Percentiles rank a stretch among this genome's conserved stretches.
These are phyloP conservation scores for Emydocephalus ijimae DNA, from an alignment of 2,113 vertebrate species.

Conservation along the genomic window DNA sequence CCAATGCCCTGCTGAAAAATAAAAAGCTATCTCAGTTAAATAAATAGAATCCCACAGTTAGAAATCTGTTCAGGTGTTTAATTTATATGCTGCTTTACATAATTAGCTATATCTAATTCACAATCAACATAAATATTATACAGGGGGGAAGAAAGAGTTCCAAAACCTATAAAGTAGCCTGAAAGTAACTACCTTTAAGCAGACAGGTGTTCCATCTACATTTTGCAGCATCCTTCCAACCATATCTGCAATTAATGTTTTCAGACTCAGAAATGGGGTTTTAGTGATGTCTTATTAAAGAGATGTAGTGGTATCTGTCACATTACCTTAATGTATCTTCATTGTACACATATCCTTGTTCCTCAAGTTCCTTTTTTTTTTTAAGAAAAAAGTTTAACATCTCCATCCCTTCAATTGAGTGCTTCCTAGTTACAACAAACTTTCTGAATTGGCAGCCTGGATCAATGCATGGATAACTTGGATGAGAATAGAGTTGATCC, in stretches of 20 bases:
- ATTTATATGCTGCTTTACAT: background rate
- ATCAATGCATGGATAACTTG: background rate
- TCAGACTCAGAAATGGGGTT: background rate
- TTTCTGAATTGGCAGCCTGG: background rate
- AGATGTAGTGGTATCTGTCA: background rate
- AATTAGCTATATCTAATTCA: background rate
- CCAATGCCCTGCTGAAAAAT: background rate
- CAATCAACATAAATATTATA: background rate
- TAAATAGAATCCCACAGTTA: too few relatives aligned
- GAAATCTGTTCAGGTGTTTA: background rate
- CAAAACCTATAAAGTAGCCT: background rate
- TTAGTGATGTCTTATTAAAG: background rate
- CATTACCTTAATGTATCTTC: background rate
- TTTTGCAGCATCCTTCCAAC: background rate
- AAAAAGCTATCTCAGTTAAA: background rate
- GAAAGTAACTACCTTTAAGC: background rate
- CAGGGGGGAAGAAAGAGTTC: background rate
- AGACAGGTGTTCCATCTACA: background rate
- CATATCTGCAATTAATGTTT: background rate
- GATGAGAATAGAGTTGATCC: background rate
- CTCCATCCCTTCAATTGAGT: background rate
- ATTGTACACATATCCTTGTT: background rate
- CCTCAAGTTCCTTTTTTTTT: background rate
- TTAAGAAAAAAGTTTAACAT: background rate
- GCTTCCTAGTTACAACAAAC: background rate